Evolutionary conservation across 2,113 vertebrate species (phyloP).

Genomic region (Eonycteris spelaea): DNA sequence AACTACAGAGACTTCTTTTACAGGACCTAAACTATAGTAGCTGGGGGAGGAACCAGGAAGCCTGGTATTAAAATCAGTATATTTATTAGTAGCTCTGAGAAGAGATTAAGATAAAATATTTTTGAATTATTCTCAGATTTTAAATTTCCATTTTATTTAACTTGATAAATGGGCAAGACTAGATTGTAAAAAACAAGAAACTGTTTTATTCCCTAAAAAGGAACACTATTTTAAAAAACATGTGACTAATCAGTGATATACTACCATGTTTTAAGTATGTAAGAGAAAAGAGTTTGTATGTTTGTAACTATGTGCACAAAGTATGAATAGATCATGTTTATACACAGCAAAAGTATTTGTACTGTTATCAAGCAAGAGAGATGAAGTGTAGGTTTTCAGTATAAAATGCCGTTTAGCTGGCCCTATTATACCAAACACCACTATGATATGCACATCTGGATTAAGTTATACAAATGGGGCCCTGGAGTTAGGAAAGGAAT

Average conservation of each 20-base stretch:
- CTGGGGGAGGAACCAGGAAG: not conserved
- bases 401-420: slow-evolving; percentile 60
- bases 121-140: slow-evolving; percentile 15
- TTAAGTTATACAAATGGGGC: slow-evolving; percentile 65
- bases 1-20: not conserved
- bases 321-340: not conserved
- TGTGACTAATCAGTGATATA: not conserved
- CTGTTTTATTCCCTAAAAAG: slow-evolving; percentile 6
- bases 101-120: slow-evolving; percentile 27
- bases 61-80: not conserved
- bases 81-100: slow-evolving; percentile 19
- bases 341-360: not conserved
- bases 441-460: slow-evolving; percentile 67
- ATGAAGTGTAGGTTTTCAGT: slow-evolving; percentile 26
- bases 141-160: not conserved
- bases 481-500: slow-evolving; percentile 66
- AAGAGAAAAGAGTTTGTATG: not conserved
- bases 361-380: slow-evolving; percentile 33
- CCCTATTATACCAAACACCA: slow-evolving; percentile 38
- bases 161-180: slow-evolving; percentile 35
- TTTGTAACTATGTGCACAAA: not conserved
- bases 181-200: slow-evolving; percentile 36
- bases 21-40: not conserved
- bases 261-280: not conserved
- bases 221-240: not conserved